Conservation (phyloP, 35 echinoderm and acorn worm genomes). For the Nesometra sesokonis region DNA sequence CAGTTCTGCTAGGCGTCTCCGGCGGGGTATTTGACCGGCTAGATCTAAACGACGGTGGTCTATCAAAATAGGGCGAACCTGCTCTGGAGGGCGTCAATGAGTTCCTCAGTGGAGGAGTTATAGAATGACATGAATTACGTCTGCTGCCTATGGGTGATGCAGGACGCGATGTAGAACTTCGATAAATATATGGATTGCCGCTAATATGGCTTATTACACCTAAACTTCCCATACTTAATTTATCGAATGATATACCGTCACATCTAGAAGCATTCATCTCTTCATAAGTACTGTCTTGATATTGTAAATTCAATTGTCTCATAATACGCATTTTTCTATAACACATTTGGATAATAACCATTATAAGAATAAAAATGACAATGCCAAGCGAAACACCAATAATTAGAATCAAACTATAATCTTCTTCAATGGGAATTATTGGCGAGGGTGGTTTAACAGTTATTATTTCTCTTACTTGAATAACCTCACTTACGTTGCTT, state of each 20-base stretch:
- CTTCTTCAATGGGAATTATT: not conserved
- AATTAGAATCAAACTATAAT: not conserved
- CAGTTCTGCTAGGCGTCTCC: not conserved
- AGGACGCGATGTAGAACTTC: not conserved
- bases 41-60: not conserved
- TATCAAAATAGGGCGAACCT: not conserved
- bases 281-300: not conserved
- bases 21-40: not conserved
- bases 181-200: not conserved
- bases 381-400: not conserved
- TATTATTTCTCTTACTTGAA: not conserved
- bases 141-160: not conserved
- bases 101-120: not conserved
- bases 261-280: not conserved
- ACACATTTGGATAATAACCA: not conserved
- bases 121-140: not conserved
- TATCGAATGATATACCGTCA: not conserved
- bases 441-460: not conserved
- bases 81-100: not conserved
- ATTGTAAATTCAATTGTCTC: not conserved
- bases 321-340: not conserved
- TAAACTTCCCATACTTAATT: not conserved
- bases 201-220: not conserved
- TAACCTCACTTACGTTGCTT: not conserved
- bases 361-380: not conserved